Percentiles rank a stretch among this genome's conserved stretches.
Evolutionary conservation across 53 echinoderm and acorn worm genomes (phyloP).

Genomic region (Astropecten irregularis): DNA sequence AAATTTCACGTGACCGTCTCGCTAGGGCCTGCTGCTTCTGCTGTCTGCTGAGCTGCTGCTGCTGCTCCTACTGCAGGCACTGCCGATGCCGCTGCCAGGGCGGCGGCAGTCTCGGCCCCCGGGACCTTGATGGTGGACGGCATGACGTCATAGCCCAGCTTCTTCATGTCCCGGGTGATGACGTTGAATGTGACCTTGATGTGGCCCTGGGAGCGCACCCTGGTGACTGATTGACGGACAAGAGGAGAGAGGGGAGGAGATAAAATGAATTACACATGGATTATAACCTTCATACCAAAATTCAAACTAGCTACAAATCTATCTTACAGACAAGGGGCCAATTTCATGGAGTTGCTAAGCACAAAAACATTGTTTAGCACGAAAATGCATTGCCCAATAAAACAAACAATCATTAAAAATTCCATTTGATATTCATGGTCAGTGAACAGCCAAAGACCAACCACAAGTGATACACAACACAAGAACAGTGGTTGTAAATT

Average conservation of each 20-base stretch:
- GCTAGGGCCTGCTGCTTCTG: neutral
- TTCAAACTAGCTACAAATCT: no score
- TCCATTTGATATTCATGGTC: no score
- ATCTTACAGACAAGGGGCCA: no score
- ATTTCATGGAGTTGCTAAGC: no score
- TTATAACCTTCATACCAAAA: no score
- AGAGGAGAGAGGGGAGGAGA: neutral
- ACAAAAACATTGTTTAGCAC: no score
- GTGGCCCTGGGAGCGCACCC: constrained; percentile 95
- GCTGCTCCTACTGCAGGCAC: constrained; percentile 80
- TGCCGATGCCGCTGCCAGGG: constrained; percentile 55
- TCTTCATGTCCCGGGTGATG: constrained; percentile 97
- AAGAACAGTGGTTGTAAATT: no score
- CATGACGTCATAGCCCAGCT: constrained; percentile 84
- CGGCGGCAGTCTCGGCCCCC: constrained; percentile 64
- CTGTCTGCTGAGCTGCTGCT: constrained; percentile 46
- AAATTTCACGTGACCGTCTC: constrained; percentile 30
- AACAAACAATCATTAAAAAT: no score
- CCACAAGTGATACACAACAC: no score
- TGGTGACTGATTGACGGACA: constrained; percentile 66
- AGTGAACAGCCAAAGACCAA: no score
- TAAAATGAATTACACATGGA: no score
- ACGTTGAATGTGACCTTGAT: constrained; percentile 86
- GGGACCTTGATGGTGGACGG: constrained; percentile 67
- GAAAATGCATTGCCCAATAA: no score